These are phyloP conservation scores for Paracentrotus lividus DNA, from an alignment of 53 echinoderm and acorn worm species.

Conservation along the genomic window DNA sequence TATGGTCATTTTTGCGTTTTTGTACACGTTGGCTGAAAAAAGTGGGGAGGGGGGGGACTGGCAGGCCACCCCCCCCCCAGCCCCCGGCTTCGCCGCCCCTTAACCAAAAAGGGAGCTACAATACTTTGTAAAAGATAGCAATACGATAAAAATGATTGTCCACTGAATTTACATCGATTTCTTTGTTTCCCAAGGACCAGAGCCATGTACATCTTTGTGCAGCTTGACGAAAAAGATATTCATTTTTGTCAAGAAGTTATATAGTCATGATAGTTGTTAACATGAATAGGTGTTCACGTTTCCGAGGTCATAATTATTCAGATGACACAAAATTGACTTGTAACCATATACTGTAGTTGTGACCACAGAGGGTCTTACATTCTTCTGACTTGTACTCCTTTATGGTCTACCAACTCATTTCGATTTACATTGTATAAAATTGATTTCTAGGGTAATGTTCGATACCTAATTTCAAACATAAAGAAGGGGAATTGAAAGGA, in stretches of 20 bases:
- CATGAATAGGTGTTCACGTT: not conserved
- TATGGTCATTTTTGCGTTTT: too few species aligned
- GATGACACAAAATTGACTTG: not conserved
- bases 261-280: too few species aligned
- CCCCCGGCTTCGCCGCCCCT: too few species aligned
- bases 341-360: not conserved
- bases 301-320: not conserved
- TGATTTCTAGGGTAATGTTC: not conserved
- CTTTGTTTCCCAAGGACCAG: not conserved
- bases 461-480: not conserved
- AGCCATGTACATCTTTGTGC: not conserved
- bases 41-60: too few species aligned
- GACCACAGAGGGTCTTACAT: not conserved
- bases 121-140: too few species aligned
- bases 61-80: too few species aligned
- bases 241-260: not conserved
- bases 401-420: not conserved
- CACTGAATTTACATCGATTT: too few species aligned
- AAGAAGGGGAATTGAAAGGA: not conserved
- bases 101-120: too few species aligned
- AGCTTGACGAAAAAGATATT: not conserved
- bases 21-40: too few species aligned
- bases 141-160: too few species aligned
- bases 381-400: not conserved
- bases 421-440: not conserved